Evolutionary conservation across 37 sponge, comb jelly and placozoan species (phyloP).

Genomic region (Tethya wilhelma): DNA sequence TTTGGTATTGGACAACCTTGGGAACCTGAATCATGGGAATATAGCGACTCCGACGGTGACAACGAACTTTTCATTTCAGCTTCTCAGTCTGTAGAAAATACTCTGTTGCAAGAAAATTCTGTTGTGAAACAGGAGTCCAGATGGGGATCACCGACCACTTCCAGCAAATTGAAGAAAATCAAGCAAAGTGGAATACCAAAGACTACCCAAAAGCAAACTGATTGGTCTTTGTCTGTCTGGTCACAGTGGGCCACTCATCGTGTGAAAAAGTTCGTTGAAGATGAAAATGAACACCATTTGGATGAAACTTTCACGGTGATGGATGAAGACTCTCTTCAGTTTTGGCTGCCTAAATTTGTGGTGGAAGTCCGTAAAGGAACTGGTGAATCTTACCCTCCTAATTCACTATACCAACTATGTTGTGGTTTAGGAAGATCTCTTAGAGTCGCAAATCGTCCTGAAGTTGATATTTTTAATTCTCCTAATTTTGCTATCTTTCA

Average conservation of each 20-base stretch:
- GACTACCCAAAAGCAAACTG: background rate
- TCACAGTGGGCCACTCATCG: background rate
- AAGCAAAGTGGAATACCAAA: background rate
- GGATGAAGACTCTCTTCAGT: background rate
- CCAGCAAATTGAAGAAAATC: background rate
- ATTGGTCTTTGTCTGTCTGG: background rate
- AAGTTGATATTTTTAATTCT: conserved; percentile 14
- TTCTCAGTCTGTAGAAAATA: background rate
- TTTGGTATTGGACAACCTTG: background rate
- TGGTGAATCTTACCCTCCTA: conserved; percentile 2
- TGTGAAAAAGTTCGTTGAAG: background rate
- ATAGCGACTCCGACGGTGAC: background rate
- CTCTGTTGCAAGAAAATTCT: background rate
- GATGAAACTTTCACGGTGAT: background rate
- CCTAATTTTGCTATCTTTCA: background rate
- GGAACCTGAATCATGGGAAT: background rate
- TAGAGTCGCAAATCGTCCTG: background rate
- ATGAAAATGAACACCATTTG: background rate
- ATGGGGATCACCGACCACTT: background rate
- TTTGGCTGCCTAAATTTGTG: conserved; percentile 21
- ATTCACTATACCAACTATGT: background rate
- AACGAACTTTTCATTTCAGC: background rate
- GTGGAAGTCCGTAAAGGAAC: conserved; percentile 3
- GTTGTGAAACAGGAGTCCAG: background rate
- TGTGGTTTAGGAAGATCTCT: conserved; percentile 15